These are phyloP conservation scores for Hololepta plana DNA, from an alignment of 2,888 invertebrate genomes.

Conservation along the genomic window DNA sequence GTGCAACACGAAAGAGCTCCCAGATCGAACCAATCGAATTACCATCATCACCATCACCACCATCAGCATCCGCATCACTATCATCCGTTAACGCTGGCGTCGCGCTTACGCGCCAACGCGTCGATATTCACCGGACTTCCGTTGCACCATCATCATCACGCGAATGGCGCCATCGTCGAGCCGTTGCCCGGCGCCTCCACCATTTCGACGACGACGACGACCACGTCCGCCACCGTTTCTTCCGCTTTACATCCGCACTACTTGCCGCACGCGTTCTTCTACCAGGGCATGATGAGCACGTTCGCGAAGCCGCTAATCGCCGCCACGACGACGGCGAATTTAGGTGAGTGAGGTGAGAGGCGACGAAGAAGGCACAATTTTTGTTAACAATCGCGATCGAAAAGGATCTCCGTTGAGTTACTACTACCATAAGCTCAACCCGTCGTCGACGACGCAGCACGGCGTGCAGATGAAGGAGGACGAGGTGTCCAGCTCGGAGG, in stretches of 20 bases:
- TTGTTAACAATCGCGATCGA: too few species aligned
- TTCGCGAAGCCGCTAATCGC: slow-evolving; percentile 22
- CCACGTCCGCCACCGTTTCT: slow-evolving; percentile 11
- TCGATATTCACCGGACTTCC: slow-evolving; percentile 19
- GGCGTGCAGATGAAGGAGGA: slow-evolving; percentile 47
- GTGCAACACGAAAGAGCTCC: slow-evolving; percentile 85
- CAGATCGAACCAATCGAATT: slow-evolving; percentile 30
- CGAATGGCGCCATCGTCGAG: slow-evolving; percentile 5
- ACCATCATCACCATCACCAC: slow-evolving; percentile 21
- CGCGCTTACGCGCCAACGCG: slow-evolving; percentile 14
- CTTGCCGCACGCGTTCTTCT: slow-evolving; percentile 23
- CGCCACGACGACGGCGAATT: too few species aligned
- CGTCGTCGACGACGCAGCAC: too few species aligned
- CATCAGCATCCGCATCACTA: slow-evolving; percentile 19
- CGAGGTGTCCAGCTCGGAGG: slow-evolving; percentile 60
- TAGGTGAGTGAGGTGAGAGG: too few species aligned
- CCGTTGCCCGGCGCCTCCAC: neutral
- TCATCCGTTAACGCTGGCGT: slow-evolving; percentile 18
- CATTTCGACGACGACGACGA: slow-evolving; percentile 8
- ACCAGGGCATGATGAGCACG: slow-evolving; percentile 23
- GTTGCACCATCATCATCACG: slow-evolving; percentile 16
- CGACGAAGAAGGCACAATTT: too few species aligned
- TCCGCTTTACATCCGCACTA: slow-evolving; percentile 14
- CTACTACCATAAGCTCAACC: too few species aligned
- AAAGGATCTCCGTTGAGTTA: too few species aligned